These are phyloP conservation scores for Grallaria varia DNA, from an alignment of 2,113 vertebrate genomes.

Conservation along the genomic window DNA sequence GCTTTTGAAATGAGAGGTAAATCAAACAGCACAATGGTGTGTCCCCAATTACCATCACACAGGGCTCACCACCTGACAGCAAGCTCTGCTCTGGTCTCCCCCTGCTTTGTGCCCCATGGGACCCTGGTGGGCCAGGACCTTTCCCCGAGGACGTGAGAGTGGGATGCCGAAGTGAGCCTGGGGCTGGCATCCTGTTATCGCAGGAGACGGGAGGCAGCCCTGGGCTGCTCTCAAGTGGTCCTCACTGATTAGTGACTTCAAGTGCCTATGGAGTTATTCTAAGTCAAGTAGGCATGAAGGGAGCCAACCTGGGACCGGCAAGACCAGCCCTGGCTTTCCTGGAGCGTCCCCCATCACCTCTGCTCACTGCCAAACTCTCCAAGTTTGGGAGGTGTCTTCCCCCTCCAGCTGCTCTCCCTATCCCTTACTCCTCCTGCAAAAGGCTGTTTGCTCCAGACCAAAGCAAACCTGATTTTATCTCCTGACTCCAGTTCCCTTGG, in stretches of 20 bases:
- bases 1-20: neutral
- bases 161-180: accelerated
- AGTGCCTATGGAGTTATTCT: slow-evolving; percentile 61
- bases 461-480: slow-evolving; percentile 73
- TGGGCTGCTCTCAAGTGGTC: slow-evolving; percentile 50
- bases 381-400: neutral
- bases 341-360: neutral
- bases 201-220: slow-evolving; percentile 32
- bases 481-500: slow-evolving; percentile 58
- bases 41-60: accelerated
- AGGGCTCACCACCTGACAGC: neutral
- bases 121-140: neutral
- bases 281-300: slow-evolving; percentile 49
- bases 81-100: neutral
- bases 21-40: neutral
- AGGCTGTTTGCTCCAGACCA: slow-evolving; percentile 56
- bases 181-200: slow-evolving; percentile 19
- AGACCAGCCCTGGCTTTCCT: neutral
- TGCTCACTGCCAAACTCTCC: neutral
- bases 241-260: slow-evolving; percentile 57
- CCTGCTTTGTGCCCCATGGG: neutral
- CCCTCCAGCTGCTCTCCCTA: neutral
- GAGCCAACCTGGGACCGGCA: neutral
- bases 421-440: slow-evolving; percentile 1
- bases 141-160: neutral